Percentiles rank a stretch among this genome's conserved stretches.
phyloP scores from a whole-genome alignment of 2,888 invertebrate species.

The Biston stratarius region DNA sequence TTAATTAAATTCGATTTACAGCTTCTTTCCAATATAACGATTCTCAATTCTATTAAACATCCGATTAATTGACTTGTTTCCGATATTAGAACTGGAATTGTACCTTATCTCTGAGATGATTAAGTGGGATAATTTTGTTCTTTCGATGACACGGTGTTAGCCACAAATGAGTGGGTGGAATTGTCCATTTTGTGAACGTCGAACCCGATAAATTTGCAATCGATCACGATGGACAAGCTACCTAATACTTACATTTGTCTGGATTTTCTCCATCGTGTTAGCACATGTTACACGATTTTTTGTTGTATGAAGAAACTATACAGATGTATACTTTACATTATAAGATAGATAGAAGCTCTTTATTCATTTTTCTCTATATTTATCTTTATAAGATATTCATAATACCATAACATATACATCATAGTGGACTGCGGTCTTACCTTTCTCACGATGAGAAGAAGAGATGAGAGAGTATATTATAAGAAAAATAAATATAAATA shows the following conservation, averaged over 20 bases:
- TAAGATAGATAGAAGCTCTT: too few species aligned
- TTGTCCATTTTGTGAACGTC: slow-evolving; percentile 40
- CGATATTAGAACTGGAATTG: slow-evolving; percentile 13
- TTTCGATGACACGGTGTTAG: slow-evolving; percentile 30
- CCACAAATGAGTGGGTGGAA: slow-evolving; percentile 28
- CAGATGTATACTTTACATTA: not conserved
- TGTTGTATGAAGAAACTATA: slow-evolving; percentile 2
- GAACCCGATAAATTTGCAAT: slow-evolving; percentile 39
- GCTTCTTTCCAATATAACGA: slow-evolving; percentile 18
- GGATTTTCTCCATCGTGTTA: slow-evolving; percentile 33
- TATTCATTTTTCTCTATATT: too few species aligned
- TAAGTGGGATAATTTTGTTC: slow-evolving; percentile 31
- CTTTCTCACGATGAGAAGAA: too few species aligned
- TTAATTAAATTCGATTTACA: slow-evolving; percentile 36
- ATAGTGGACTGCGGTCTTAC: too few species aligned
- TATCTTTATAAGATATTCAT: too few species aligned
- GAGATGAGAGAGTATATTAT: too few species aligned
- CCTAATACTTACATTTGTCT: slow-evolving; percentile 38
- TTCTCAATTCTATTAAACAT: slow-evolving; percentile 21
- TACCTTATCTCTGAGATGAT: not conserved
- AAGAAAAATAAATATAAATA: too few species aligned
- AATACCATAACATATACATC: too few species aligned
- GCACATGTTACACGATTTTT: slow-evolving; percentile 12
- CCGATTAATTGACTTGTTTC: slow-evolving; percentile 17
- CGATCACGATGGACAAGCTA: slow-evolving; percentile 42